Evolutionary conservation across 2,113 vertebrate genomes (phyloP).

Genomic region (Oncorhynchus masou): DNA sequence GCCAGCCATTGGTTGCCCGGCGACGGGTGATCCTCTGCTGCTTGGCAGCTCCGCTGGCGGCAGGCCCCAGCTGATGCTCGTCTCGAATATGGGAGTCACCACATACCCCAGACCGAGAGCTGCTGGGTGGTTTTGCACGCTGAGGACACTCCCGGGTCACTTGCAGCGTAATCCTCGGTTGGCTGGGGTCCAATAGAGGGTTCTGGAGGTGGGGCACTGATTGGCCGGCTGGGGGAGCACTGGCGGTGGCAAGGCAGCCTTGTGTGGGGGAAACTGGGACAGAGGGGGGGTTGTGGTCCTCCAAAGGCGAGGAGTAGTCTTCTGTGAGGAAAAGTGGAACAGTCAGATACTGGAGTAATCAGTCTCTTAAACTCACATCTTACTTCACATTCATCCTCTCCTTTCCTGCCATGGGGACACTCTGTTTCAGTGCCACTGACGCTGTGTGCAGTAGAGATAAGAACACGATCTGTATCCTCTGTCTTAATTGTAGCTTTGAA

Average conservation of each 20-base stretch:
- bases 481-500: not conserved
- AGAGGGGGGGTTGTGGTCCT: constrained; percentile 88
- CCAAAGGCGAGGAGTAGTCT: constrained; percentile 77
- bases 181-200: constrained; percentile 84
- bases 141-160: constrained; percentile 87
- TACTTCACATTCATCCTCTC: not conserved
- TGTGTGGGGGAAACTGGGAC: constrained; percentile 85
- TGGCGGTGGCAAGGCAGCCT: constrained; percentile 91
- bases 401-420: not conserved
- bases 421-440: not conserved
- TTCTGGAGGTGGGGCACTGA: constrained; percentile 89
- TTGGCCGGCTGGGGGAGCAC: constrained; percentile 89
- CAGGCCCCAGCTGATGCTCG: constrained; percentile 80
- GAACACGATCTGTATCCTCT: not conserved
- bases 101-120: constrained; percentile 85
- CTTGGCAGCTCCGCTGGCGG: constrained; percentile 75
- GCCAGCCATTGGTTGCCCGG: constrained; percentile 93
- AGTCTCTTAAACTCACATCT: not conserved
- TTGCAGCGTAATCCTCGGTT: constrained; percentile 78
- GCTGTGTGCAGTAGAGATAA: not conserved
- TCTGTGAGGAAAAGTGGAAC: constrained; percentile 53
- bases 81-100: constrained; percentile 76
- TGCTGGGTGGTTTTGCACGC: constrained; percentile 90
- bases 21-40: constrained; percentile 83
- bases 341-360: not conserved